These are phyloP conservation scores for Buteo buteo DNA, from an alignment of 2,113 vertebrate species.

Conservation along the genomic window DNA sequence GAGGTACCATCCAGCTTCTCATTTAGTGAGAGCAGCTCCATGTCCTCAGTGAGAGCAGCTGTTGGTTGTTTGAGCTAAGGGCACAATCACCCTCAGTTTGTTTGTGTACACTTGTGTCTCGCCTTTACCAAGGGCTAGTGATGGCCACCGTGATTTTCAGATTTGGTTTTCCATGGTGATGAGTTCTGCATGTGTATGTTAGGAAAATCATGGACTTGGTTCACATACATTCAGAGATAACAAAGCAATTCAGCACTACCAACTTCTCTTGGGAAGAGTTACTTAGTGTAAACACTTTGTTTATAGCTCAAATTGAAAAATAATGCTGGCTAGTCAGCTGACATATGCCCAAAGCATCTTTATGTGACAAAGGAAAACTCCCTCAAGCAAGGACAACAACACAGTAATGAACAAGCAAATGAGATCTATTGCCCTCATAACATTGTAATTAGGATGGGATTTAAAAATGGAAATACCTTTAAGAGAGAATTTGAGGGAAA, in stretches of 20 bases:
- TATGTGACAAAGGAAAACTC: background rate
- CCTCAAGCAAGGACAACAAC: background rate
- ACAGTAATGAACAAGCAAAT: background rate
- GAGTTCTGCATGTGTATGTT: background rate
- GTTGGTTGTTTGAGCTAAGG: background rate
- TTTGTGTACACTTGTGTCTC: background rate
- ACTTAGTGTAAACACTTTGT: background rate
- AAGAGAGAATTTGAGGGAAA: background rate
- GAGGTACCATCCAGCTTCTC: background rate
- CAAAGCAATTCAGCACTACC: background rate
- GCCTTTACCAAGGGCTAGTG: background rate
- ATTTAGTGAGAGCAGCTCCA: accelerated
- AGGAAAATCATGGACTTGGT: background rate
- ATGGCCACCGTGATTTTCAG: background rate
- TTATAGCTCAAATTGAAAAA: background rate
- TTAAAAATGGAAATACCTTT: background rate
- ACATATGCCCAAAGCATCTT: background rate
- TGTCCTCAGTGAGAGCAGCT: background rate
- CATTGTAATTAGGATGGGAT: background rate
- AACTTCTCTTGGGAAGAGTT: background rate
- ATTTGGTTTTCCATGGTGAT: background rate
- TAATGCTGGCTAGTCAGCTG: background rate
- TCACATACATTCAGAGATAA: background rate
- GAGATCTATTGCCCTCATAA: background rate
- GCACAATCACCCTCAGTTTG: background rate